Base-by-base conservation (phyloP, 2,888 invertebrate species). In the Tolmerus cingulatus region DNA sequence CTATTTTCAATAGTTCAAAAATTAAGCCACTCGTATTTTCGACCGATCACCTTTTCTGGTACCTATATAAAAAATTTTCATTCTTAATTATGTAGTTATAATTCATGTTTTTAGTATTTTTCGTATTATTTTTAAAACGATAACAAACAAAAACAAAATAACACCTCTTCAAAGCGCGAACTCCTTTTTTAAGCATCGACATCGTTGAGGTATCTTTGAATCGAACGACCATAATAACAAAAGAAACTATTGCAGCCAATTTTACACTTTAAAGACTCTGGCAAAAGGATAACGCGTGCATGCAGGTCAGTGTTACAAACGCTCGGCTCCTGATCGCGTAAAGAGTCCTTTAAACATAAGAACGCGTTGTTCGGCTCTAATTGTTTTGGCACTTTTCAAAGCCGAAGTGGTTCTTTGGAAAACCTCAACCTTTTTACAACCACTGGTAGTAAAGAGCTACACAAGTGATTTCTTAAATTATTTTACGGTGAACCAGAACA, bases 331-430 rank as follows among this genome's bases (percentile, higher is more conserved):
- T 19, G 27, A 66, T 23, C 66, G 27, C 66, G 2, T 19, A 76
- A 76, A 76, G 76, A 34, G 76, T 76, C 76, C 76, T 76, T 46
- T 37, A 34, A 14, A 23, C 76, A 76, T 30, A 76, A 76, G 76
- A 85, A 77, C 57, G 78, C 66, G 30, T 87, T 87, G 87, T 85
- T 78, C 57, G 12, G 16, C 3, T 30, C 16, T 87, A 85, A 87
- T 82, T 87, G 87, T 87, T 87, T 87, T 85, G 87, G 85, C 87
- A 87, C 87, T 85, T 85, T 87, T 87, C 85, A 78, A 87, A 76
- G 37, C 34, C 76, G 76, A 76, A 76, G 76, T 76, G 76, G 34
- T 76, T 76, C 37, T 76, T 37, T 76, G 34, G 76, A 66, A 76
- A 76, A 76, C 76, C 76, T 76, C 34, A 76, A 76, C 76, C 34